Base-by-base conservation (phyloP, 2,888 invertebrate species). In the Trissolcus japonicus region DNA sequence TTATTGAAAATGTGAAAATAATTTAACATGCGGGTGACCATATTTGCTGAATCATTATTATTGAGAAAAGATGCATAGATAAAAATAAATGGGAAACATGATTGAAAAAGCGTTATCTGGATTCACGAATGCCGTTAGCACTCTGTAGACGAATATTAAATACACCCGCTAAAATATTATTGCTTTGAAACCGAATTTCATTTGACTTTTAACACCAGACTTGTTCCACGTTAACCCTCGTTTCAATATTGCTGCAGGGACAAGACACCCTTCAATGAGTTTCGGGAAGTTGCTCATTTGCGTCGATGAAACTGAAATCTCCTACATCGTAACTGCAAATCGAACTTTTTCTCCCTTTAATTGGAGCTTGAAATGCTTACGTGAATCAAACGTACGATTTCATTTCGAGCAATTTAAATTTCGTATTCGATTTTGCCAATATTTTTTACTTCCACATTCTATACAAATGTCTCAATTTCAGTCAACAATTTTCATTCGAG, bases 61-160 rank as follows among this genome's bases (percentile, higher is more conserved):
- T 48, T 65, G 57, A 65, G 62, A 50, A 67, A 40, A 65, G 78
- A 79, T 79, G 65, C 35, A 43, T 51, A 68, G 68, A 79, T 68
- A 71, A 71, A 60, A 66, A 68, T 35, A 50, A 54, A 62, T 53
- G 76, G 74, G 76, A 73, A 78, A 73, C 76, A 78, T 72, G 80
- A 74, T 61, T 51, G 56, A 72, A 75, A 75, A 77, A 79, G 78
- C 78, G 81, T 80, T 80, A 79, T 79, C 61, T 73, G 57, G 54
- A 78, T 75, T 78, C 80, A 73, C 53, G 68, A 69, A 76, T 72
- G 79, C 75, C 78, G 78, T 76, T 78, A 81, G 78, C 77, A 79
- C 80, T 80, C 76, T 76, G 80, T 79, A 78, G 68, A 61, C 77
- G 80, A 82, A 83, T 82, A 83, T 82, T 83, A 81, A 82, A 83